Base-by-base conservation (phyloP, 2,888 invertebrate species). In the Tenthredo livida region DNA sequence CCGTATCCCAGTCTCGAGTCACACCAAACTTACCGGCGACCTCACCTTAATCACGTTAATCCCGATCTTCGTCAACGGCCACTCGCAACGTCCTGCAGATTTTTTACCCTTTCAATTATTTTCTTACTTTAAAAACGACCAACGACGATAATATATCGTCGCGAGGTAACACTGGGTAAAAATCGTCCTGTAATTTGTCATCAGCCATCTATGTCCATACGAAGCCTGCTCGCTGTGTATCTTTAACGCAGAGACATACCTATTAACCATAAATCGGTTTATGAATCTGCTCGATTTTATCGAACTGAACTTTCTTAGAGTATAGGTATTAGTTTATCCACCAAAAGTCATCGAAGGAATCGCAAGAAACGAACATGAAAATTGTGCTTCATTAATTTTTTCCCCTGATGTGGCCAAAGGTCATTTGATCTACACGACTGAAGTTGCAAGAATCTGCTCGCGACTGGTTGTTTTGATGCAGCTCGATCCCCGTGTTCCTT, bases 1-100 rank as follows among this genome's bases (percentile, higher is more conserved):
- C 84, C 83, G 73, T 78, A 54, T 70, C 37, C 84, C 70, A 82
- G 50, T 47, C 29, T 47, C 29, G 80, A 84, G 47, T 83, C 83
- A 61, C 80, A 80, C 80, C 61, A 80, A 54, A 73, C 73, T 73
- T 15, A 43, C n/a, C 40, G 25, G 43, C 43, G 40, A 73, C 73
- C 43, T 43, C 73, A 73, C 73, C 73, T 73, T 21, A 73, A 50
- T 77, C 77, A 33, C 77, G 50, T 54, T 77, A 50, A 77, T 77
- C 77, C 77, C 33, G 77, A 77, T 77, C 73, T 54, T 77, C 43
- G 54, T 29, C 50, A 73, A 73, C 43, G 21, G 40, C 50, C 21
- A 33, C 77, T 54, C 67, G 33, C 33, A 6, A 29, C n/a, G 15
- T 12, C n/a, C 29, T 54, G 77, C 25, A 33, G 29, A 77, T 17